Conservation (phyloP, 2,888 invertebrate species). For the Isoperla grammatica region DNA sequence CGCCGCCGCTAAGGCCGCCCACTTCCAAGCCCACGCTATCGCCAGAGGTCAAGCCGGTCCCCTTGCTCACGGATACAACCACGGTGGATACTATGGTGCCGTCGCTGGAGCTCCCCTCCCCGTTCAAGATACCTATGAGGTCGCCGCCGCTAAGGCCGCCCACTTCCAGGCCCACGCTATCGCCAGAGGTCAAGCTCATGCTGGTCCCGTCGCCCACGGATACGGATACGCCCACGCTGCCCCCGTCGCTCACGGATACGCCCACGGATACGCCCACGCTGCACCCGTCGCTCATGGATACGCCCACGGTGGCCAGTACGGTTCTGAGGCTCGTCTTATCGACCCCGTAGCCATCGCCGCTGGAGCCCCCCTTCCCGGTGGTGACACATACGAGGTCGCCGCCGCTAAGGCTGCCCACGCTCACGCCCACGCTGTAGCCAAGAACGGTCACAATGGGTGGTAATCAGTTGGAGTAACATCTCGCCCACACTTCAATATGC, state of each 20-base stretch:
- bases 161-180: background rate
- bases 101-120: background rate
- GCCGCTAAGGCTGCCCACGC: conserved; percentile 50
- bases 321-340: too few species aligned
- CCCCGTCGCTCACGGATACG: too few species aligned
- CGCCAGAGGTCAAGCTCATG: conserved; percentile 30
- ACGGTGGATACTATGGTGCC: conserved; percentile 35
- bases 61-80: background rate
- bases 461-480: too few species aligned
- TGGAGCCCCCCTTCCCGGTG: conserved; percentile 32
- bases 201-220: conserved; percentile 45
- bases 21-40: conserved; percentile 35
- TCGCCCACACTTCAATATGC: too few species aligned
- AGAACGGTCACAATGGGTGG: background rate
- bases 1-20: conserved; percentile 49
- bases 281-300: conserved; percentile 50
- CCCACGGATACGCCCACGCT: conserved; percentile 31
- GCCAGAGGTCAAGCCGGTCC: background rate
- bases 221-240: background rate
- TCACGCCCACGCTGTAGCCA: conserved; percentile 6
- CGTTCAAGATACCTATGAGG: background rate
- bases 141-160: background rate
- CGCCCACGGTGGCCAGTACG: too few species aligned
- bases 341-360: too few species aligned
- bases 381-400: conserved; percentile 45